Conservation (phyloP, 2,888 invertebrate genomes). For the Plagiodera versicolora region DNA sequence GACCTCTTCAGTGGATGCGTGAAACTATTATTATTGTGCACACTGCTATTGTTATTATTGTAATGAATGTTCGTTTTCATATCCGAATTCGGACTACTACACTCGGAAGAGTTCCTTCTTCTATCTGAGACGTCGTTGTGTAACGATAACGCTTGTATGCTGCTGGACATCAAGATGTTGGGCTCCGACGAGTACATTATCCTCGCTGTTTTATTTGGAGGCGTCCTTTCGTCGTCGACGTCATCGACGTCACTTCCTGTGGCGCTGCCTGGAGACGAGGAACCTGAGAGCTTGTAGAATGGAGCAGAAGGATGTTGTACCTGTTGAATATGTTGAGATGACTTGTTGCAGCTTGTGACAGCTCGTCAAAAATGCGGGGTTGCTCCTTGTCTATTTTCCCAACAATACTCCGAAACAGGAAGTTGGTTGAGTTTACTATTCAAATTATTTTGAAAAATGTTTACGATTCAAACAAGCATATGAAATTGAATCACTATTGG, state of each 20-base stretch:
- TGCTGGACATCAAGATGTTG: constrained; percentile 45
- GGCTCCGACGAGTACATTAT: constrained; percentile 44
- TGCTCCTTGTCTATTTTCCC: too few relatives aligned
- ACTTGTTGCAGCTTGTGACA: too few relatives aligned
- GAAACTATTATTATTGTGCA: constrained; percentile 64
- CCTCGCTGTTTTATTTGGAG: constrained; percentile 54
- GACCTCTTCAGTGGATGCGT: constrained; percentile 71
- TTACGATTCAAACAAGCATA: too few relatives aligned
- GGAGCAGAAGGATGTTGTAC: constrained; percentile 27
- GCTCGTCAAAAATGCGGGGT: too few relatives aligned
- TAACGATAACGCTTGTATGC: constrained; percentile 55
- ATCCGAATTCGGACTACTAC: constrained; percentile 71
- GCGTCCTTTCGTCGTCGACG: constrained; percentile 53
- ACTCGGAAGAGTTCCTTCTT: constrained; percentile 65
- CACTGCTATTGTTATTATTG: constrained; percentile 62
- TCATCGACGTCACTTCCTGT: constrained; percentile 55
- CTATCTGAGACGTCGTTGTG: constrained; percentile 60
- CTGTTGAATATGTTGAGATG: not conserved
- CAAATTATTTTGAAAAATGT: too few relatives aligned
- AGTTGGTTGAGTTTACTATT: too few relatives aligned
- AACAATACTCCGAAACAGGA: too few relatives aligned
- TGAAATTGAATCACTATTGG: too few relatives aligned
- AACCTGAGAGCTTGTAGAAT: constrained; percentile 52
- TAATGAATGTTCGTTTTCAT: constrained; percentile 64
- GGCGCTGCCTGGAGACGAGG: constrained; percentile 52